Percentiles rank a stretch among this genome's conserved stretches.
Evolutionary conservation across 2,113 vertebrate genomes (phyloP).

Genomic region (Trogon melanurus): DNA sequence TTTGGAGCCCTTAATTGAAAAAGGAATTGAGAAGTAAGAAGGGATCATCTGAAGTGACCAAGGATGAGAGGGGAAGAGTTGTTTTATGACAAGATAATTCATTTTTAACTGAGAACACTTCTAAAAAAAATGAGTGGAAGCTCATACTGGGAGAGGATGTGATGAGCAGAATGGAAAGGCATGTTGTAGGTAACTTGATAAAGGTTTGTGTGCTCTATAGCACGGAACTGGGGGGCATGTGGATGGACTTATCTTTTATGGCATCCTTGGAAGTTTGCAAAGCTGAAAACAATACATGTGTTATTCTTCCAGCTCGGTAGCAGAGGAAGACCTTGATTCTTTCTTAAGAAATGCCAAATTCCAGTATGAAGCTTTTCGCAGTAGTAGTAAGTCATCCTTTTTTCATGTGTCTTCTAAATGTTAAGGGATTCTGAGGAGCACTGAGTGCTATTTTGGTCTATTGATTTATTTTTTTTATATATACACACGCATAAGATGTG

Average conservation of each 20-base stretch:
- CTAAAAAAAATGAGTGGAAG: neutral
- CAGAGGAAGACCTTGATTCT: constrained; percentile 86
- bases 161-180: neutral
- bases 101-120: neutral
- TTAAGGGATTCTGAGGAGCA: neutral
- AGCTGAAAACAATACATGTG: neutral
- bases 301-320: constrained; percentile 76
- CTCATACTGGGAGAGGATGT: neutral
- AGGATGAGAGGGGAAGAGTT: neutral
- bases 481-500: fast-evolving
- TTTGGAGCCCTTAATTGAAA: neutral
- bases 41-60: neutral
- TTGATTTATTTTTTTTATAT: neutral
- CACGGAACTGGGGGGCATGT: neutral
- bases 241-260: neutral
- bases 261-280: neutral
- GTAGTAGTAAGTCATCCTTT: constrained; percentile 85
- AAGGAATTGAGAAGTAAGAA: neutral
- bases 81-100: neutral
- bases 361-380: constrained; percentile 91
- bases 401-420: neutral
- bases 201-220: neutral
- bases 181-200: neutral
- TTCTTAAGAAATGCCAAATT: constrained; percentile 88
- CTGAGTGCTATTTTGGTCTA: neutral